These are phyloP conservation scores for Melanargia galathea DNA, from an alignment of 2,888 invertebrate genomes.

Conservation along the genomic window DNA sequence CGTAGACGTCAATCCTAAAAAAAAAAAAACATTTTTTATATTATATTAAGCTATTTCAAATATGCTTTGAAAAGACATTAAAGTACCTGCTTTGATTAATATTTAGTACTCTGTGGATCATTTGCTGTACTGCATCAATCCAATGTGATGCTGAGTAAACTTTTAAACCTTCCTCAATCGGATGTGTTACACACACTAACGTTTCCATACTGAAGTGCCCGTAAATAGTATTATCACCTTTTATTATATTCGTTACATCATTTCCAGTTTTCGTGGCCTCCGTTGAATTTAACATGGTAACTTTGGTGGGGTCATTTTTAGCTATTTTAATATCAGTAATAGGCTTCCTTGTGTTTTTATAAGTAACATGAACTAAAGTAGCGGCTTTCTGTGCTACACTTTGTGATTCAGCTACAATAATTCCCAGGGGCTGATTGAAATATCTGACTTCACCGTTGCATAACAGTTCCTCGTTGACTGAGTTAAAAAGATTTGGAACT, in stretches of 20 bases:
- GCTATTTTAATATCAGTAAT: slow-evolving; percentile 52
- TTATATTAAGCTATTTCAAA: no score
- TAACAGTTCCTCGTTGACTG: slow-evolving; percentile 68
- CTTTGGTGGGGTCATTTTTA: slow-evolving; percentile 47
- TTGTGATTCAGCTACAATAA: slow-evolving; percentile 82
- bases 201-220: slow-evolving; percentile 88
- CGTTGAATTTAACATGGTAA: slow-evolving; percentile 37
- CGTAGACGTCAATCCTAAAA: slow-evolving; percentile 49
- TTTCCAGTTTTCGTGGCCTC: slow-evolving; percentile 54
- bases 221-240: slow-evolving; percentile 77
- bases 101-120: slow-evolving; percentile 77
- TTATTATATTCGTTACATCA: slow-evolving; percentile 64
- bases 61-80: no score
- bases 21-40: no score
- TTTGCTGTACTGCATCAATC: slow-evolving; percentile 80
- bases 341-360: slow-evolving; percentile 63
- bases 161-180: slow-evolving; percentile 86
- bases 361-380: slow-evolving; percentile 78
- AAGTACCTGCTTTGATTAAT: slow-evolving; percentile 84
- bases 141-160: slow-evolving; percentile 84
- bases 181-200: slow-evolving; percentile 83
- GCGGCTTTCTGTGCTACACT: slow-evolving; percentile 80
- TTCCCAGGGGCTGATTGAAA: slow-evolving; percentile 57
- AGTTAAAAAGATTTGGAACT: slow-evolving; percentile 29
- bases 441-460: slow-evolving; percentile 53